phyloP scores from a whole-genome alignment of 2,888 invertebrate species.

The Notocelia uddmanniana region DNA sequence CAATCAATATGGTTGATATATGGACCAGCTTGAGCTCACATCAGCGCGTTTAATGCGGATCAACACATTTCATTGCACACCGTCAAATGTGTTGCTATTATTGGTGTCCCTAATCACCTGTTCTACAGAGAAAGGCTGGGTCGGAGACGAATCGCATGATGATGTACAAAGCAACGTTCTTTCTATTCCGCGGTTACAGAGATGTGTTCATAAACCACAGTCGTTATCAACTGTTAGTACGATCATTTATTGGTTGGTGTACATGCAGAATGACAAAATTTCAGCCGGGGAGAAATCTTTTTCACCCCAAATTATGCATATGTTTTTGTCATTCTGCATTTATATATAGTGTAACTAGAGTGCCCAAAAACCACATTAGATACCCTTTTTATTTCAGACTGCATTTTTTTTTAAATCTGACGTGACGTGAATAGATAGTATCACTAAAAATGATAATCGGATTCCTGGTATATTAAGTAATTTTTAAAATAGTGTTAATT shows the following conservation, averaged over 20 bases:
- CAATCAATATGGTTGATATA: too few relatives aligned
- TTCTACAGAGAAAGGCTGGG: constrained; percentile 37
- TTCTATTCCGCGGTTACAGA: constrained; percentile 39
- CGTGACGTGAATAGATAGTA: too few relatives aligned
- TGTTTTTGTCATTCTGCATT: too few relatives aligned
- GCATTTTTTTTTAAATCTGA: too few relatives aligned
- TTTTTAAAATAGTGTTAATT: too few relatives aligned
- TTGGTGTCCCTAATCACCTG: constrained; percentile 35
- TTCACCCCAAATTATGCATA: too few relatives aligned
- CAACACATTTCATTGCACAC: constrained; percentile 5
- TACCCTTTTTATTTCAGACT: too few relatives aligned
- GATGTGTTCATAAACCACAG: constrained; percentile 26
- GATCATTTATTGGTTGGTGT: background rate
- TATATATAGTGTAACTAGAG: too few relatives aligned
- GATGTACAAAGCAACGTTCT: constrained; percentile 32
- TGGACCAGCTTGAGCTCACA: background rate
- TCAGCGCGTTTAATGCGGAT: background rate
- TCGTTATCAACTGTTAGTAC: constrained; percentile 6
- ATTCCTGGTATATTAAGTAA: too few relatives aligned
- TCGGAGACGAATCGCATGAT: constrained; percentile 32
- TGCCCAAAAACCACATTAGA: too few relatives aligned
- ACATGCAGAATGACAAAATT: background rate
- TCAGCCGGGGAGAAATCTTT: too few relatives aligned
- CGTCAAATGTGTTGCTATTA: constrained; percentile 9
- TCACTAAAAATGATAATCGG: too few relatives aligned